A percentile compares a stretch with the other conserved stretches of the same genome.
phyloP scores from a whole-genome alignment of 2,888 invertebrate genomes.

The Balanococcus diminutus region DNA sequence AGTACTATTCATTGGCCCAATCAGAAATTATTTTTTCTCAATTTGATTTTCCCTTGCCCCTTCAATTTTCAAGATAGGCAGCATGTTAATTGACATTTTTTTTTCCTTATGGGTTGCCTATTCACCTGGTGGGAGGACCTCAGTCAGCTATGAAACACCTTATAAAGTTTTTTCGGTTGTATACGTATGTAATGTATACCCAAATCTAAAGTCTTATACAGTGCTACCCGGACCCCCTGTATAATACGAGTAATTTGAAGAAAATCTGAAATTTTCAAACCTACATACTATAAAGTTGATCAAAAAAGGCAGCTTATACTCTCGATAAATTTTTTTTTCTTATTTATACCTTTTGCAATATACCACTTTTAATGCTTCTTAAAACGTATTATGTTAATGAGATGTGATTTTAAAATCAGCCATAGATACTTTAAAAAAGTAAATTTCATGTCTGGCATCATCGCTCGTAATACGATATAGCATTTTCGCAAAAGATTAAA shows the following conservation, averaged over 20 bases:
- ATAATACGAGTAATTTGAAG: background rate
- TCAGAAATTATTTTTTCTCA: too few species aligned
- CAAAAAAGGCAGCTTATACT: background rate
- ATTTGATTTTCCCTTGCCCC: too few species aligned
- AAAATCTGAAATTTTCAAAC: background rate
- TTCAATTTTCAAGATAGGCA: too few species aligned
- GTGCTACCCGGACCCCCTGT: background rate
- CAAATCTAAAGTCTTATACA: background rate
- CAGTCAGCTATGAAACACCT: too few species aligned
- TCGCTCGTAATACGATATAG: background rate
- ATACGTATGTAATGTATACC: too few species aligned
- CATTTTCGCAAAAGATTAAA: conserved; percentile 6
- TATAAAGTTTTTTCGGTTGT: too few species aligned
- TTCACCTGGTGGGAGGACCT: too few species aligned
- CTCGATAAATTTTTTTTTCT: too few species aligned
- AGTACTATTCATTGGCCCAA: too few species aligned
- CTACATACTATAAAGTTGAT: background rate
- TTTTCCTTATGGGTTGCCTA: too few species aligned
- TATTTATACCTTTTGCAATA: background rate
- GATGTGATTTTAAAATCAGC: background rate
- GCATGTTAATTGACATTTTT: too few species aligned
- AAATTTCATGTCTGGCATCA: background rate
- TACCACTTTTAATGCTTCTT: conserved; percentile 6
- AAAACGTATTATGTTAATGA: background rate
- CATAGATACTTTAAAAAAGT: background rate